A percentile compares a stretch with the other conserved stretches of the same genome.
phyloP scores from a whole-genome alignment of 92 coral and sea anemone genomes.

The Blastomussa wellsi region DNA sequence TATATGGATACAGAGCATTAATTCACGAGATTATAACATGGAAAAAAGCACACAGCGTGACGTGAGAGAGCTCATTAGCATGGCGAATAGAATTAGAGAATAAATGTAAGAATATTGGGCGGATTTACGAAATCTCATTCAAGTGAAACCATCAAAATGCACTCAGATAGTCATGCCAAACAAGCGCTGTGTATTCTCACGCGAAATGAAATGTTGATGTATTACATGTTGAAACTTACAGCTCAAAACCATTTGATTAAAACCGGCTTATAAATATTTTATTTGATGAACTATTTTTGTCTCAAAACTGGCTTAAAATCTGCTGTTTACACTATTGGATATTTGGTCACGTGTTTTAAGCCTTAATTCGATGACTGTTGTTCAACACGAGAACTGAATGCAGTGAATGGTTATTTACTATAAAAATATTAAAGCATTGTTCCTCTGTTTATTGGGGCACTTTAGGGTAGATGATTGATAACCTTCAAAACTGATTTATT shows the following conservation, averaged over 20 bases:
- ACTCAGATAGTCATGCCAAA: neutral
- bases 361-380: neutral
- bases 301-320: constrained; percentile 7
- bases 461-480: neutral
- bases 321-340: constrained; percentile 2
- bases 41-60: constrained; percentile 25
- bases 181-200: neutral
- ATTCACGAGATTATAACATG: neutral
- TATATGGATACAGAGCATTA: neutral
- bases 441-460: neutral
- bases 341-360: constrained; percentile 12
- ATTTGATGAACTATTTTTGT: constrained; percentile 15
- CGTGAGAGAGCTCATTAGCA: constrained; percentile 28
- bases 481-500: neutral
- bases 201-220: neutral
- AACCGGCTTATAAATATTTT: constrained; percentile 23
- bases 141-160: neutral
- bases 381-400: neutral
- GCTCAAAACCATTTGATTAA: neutral
- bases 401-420: neutral
- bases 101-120: constrained; percentile 18
- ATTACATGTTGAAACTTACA: neutral
- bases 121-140: neutral
- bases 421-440: neutral
- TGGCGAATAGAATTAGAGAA: neutral